A percentile compares a stretch with the other conserved stretches of the same genome.
phyloP scores from a whole-genome alignment of 2,888 invertebrate genomes.

The Ophion ellenae region DNA sequence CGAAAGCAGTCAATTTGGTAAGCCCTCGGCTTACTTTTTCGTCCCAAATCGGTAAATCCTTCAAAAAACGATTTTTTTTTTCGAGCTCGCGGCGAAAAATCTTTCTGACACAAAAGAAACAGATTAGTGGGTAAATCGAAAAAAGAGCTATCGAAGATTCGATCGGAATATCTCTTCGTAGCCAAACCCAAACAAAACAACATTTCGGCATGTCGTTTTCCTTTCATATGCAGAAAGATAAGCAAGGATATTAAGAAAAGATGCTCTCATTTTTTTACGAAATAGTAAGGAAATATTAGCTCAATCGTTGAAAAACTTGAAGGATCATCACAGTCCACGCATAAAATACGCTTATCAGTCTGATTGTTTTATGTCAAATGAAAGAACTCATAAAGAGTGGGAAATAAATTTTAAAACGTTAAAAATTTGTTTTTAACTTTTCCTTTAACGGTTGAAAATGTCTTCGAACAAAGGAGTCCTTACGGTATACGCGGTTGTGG shows the following conservation, averaged over 20 bases:
- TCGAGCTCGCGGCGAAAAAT: not conserved
- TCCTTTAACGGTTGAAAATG: too few relatives aligned
- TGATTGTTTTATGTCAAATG: too few relatives aligned
- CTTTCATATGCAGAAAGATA: not conserved
- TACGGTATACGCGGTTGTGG: too few relatives aligned
- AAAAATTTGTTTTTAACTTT: too few relatives aligned
- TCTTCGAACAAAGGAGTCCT: too few relatives aligned
- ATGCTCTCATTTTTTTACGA: not conserved
- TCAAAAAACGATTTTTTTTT: conserved; percentile 31
- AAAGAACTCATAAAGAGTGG: too few relatives aligned
- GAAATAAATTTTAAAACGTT: too few relatives aligned
- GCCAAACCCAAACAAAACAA: not conserved
- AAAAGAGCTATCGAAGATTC: not conserved
- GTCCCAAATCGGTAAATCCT: conserved; percentile 39
- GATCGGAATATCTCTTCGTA: not conserved
- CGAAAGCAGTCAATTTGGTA: conserved; percentile 55
- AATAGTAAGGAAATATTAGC: not conserved
- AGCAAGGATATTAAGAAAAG: not conserved
- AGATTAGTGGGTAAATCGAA: not conserved
- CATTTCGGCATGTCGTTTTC: not conserved
- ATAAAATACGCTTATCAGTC: too few relatives aligned
- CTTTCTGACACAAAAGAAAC: not conserved
- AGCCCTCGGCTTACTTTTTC: conserved; percentile 23
- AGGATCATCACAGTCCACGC: too few relatives aligned
- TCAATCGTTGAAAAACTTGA: not conserved